A percentile compares a stretch with the other conserved stretches of the same genome.
phyloP scores from a whole-genome alignment of 2,113 vertebrate genomes.

The Ancistrus triradiatus region DNA sequence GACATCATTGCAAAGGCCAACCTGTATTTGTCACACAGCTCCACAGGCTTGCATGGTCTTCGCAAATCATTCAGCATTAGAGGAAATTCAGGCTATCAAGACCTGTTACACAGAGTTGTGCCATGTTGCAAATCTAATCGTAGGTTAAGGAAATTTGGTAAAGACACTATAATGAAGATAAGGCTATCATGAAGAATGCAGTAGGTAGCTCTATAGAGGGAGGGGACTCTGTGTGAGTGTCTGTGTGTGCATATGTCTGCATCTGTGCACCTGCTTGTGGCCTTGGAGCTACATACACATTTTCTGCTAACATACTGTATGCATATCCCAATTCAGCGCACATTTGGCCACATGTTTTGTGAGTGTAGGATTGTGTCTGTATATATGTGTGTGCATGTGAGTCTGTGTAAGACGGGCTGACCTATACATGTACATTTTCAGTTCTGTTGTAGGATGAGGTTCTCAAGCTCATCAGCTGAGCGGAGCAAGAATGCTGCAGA shows the following conservation, averaged over 20 bases:
- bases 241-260: constrained; percentile 26
- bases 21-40: constrained; percentile 8
- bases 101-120: constrained; percentile 14
- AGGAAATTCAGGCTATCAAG: constrained; percentile 15
- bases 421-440: constrained; percentile 54
- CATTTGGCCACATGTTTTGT: constrained; percentile 36
- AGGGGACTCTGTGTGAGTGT: constrained; percentile 17
- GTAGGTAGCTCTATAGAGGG: constrained; percentile 30
- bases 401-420: constrained; percentile 40
- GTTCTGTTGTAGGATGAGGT: constrained; percentile 99
- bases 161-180: constrained; percentile 39
- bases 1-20: constrained; percentile 27
- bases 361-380: constrained; percentile 33
- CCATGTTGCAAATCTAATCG: constrained; percentile 16
- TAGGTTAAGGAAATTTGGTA: constrained; percentile 26
- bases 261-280: constrained; percentile 28
- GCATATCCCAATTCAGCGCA: constrained; percentile 31
- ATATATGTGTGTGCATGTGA: constrained; percentile 43
- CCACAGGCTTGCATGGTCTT: neutral
- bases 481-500: constrained; percentile 94
- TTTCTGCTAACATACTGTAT: constrained; percentile 46
- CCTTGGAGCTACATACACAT: constrained; percentile 43
- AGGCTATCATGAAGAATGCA: constrained; percentile 33
- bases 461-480: constrained; percentile 97
- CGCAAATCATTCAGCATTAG: constrained; percentile 28